These are phyloP conservation scores for Diorhabda sublineata DNA, from an alignment of 1,140 invertebrate species.

Conservation along the genomic window DNA sequence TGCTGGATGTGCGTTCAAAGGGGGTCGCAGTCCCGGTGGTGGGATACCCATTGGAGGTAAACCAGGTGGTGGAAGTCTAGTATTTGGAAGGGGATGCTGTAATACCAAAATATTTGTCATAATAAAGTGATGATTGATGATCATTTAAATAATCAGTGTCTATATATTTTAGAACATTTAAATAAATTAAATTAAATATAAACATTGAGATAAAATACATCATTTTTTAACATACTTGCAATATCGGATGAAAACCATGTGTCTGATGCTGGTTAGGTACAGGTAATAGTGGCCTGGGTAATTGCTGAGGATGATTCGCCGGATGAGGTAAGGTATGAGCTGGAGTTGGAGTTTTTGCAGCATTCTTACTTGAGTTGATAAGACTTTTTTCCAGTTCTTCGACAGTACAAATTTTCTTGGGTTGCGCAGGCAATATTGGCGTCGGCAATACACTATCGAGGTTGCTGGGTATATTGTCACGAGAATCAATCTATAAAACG, in stretches of 20 bases:
- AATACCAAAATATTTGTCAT: not conserved
- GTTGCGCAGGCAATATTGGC: constrained; percentile 9
- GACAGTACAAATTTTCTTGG: constrained; percentile 51
- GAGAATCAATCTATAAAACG: not conserved
- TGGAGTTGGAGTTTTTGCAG: constrained; percentile 23
- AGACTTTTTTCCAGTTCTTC: constrained; percentile 55
- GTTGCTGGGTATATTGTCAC: not conserved
- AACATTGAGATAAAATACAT: not conserved
- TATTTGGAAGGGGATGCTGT: constrained; percentile 16
- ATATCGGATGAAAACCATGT: constrained; percentile 19
- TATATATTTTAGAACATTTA: no score
- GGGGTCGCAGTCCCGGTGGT: constrained; percentile 38
- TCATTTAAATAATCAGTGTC: no score
- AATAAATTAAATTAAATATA: not conserved
- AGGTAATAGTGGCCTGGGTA: constrained; percentile 40
- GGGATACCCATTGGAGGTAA: constrained; percentile 40
- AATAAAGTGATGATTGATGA: no score
- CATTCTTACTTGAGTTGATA: constrained; percentile 30
- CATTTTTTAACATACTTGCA: constrained; percentile 19
- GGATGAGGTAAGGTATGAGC: constrained; percentile 28
- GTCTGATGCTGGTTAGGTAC: constrained; percentile 27
- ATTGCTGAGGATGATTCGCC: constrained; percentile 18
- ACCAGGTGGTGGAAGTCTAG: constrained; percentile 34
- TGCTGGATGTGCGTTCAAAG: constrained; percentile 22
- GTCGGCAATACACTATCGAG: not conserved